Evolutionary conservation across 2,888 invertebrate genomes (phyloP).

Genomic region (Proisotoma minuta): DNA sequence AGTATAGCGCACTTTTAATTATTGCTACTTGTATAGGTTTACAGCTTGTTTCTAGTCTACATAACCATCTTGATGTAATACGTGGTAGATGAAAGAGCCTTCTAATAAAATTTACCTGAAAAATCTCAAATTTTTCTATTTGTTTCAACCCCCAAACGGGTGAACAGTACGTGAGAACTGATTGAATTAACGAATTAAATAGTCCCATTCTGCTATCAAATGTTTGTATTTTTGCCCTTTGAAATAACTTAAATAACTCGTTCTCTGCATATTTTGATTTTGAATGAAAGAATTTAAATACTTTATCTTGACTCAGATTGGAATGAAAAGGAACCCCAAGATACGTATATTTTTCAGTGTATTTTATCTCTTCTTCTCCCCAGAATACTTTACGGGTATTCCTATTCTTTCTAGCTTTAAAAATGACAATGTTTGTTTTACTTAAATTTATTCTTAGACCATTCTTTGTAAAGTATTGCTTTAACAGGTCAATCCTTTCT

Average conservation of each 20-base stretch:
- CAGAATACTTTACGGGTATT: not conserved
- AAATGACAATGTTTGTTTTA: conserved; percentile 7
- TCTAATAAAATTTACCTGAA: not conserved
- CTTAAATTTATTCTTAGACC: not conserved
- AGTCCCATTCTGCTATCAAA: not conserved
- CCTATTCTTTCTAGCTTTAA: not conserved
- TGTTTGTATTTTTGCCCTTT: not conserved
- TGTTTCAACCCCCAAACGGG: not conserved
- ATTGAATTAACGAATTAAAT: not conserved
- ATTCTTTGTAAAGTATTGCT: not conserved
- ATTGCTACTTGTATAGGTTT: not conserved
- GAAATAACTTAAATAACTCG: not conserved
- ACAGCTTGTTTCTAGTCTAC: not conserved
- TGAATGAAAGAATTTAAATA: not conserved
- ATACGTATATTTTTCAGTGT: not conserved
- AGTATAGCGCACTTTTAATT: not conserved
- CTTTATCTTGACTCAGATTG: not conserved
- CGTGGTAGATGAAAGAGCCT: not conserved
- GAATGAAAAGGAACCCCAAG: conserved; percentile 1
- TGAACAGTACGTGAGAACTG: not conserved
- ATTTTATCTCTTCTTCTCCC: not conserved
- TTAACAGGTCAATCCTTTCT: not conserved
- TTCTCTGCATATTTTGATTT: not conserved
- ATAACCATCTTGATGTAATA: not conserved
- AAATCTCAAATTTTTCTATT: not conserved